Conservation (phyloP, 2,888 invertebrate species). For the Mythimna vitellina region DNA sequence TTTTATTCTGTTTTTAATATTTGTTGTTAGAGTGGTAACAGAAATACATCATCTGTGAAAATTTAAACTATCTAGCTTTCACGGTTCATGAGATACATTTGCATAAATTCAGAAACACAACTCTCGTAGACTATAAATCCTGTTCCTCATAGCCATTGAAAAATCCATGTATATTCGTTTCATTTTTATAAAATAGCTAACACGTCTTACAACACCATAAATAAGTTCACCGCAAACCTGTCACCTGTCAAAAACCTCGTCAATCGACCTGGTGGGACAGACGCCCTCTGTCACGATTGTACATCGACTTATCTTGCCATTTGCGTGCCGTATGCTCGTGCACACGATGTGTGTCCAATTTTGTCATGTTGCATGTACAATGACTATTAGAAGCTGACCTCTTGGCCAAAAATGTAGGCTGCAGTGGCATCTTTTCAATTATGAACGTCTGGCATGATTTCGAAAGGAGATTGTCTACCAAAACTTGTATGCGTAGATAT, state of each 20-base stretch:
- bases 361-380: constrained; percentile 46
- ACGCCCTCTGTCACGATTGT: constrained; percentile 18
- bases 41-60: too few relatives aligned
- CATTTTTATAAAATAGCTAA: too few relatives aligned
- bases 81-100: too few relatives aligned
- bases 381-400: constrained; percentile 47
- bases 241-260: not conserved
- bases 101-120: too few relatives aligned
- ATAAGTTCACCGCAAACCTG: not conserved
- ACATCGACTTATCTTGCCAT: constrained; percentile 29
- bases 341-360: constrained; percentile 51
- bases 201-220: not conserved
- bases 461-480: constrained; percentile 31
- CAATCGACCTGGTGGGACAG: constrained; percentile 10
- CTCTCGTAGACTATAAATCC: too few relatives aligned
- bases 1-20: too few relatives aligned
- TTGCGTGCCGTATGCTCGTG: constrained; percentile 52
- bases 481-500: not conserved
- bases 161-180: too few relatives aligned
- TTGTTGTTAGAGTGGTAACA: too few relatives aligned
- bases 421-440: constrained; percentile 50
- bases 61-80: too few relatives aligned
- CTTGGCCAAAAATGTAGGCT: constrained; percentile 37
- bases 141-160: too few relatives aligned
- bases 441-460: constrained; percentile 5